These are phyloP conservation scores for Harmothoe impar DNA, from an alignment of 2,888 invertebrate genomes.

Conservation along the genomic window DNA sequence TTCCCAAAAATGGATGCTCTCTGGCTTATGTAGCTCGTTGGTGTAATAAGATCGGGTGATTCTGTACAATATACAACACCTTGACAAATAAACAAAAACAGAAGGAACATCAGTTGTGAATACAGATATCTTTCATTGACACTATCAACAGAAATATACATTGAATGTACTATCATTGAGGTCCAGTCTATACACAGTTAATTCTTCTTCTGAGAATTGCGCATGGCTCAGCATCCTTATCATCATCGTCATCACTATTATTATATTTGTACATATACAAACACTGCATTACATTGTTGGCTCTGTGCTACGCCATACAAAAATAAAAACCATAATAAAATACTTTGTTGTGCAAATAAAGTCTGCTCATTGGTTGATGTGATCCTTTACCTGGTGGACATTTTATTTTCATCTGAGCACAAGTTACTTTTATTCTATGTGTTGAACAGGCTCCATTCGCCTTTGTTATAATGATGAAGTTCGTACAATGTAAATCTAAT, in stretches of 20 bases:
- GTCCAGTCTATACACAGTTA: slow-evolving; percentile 20
- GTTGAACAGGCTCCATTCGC: slow-evolving; percentile 38
- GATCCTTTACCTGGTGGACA: slow-evolving; percentile 29
- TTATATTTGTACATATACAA: slow-evolving; percentile 4
- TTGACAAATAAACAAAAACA: slow-evolving; percentile 49
- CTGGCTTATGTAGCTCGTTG: not conserved
- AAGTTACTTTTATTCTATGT: not conserved
- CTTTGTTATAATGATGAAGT: not conserved
- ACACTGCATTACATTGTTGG: not conserved
- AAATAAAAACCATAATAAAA: slow-evolving; percentile 51
- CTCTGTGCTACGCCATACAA: slow-evolving; percentile 44
- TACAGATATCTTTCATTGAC: slow-evolving; percentile 29
- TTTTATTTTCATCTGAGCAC: not conserved
- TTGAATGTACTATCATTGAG: slow-evolving; percentile 50
- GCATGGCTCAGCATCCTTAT: not conserved
- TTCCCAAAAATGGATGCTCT: not conserved
- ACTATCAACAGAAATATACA: slow-evolving; percentile 46
- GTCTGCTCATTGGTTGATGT: not conserved
- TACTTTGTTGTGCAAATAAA: slow-evolving; percentile 39
- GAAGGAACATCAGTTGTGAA: slow-evolving; percentile 29
- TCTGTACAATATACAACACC: slow-evolving; percentile 53
- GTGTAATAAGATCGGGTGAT: not conserved
- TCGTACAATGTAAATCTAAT: not conserved
- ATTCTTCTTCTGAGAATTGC: not conserved
- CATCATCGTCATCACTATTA: too few relatives aligned